These are phyloP conservation scores for Gallinago undulata DNA, from an alignment of 2,113 vertebrate species.

Conservation along the genomic window DNA sequence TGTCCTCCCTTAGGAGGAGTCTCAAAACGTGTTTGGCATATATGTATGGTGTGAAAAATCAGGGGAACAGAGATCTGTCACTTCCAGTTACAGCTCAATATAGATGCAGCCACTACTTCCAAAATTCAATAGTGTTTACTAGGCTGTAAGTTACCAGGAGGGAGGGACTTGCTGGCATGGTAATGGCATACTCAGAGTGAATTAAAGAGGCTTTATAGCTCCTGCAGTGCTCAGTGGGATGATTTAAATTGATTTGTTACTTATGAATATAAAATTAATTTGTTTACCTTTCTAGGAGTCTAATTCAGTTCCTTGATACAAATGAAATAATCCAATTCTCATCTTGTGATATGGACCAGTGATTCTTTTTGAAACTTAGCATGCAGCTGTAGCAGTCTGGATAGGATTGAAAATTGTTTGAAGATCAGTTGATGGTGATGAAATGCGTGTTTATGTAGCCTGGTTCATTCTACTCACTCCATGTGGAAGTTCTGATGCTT, in stretches of 20 bases:
- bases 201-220: constrained; percentile 4
- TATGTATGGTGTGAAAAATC: not conserved
- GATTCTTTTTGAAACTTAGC: not conserved
- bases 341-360: not conserved
- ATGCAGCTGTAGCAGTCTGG: not conserved
- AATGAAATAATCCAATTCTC: not conserved
- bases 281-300: constrained; percentile 13
- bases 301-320: not conserved
- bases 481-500: not conserved
- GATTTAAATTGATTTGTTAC: constrained; percentile 8
- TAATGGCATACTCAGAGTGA: not conserved
- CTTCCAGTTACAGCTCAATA: not conserved
- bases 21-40: not conserved
- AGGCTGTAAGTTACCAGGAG: not conserved
- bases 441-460: not conserved
- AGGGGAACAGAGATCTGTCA: not conserved
- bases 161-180: not conserved
- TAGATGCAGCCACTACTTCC: not conserved
- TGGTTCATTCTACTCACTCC: not conserved
- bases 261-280: constrained; percentile 8
- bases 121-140: not conserved
- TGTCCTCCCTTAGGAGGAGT: not conserved
- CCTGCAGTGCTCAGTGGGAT: not conserved
- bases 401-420: not conserved
- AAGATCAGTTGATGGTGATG: not conserved